phyloP scores from a whole-genome alignment of 2,113 vertebrate species.

The Tinamus guttatus region DNA sequence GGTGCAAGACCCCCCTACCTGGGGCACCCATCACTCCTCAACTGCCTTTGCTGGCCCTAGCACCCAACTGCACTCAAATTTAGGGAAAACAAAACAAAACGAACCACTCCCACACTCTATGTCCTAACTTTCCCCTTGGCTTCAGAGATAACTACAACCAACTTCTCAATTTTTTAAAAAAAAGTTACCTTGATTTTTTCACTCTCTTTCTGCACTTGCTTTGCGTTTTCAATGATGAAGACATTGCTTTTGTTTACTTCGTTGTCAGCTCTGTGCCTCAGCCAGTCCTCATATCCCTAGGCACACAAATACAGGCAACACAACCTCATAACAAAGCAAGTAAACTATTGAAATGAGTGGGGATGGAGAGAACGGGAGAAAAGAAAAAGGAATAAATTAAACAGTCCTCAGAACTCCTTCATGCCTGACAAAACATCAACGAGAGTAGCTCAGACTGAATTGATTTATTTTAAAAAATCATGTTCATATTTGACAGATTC shows the following conservation, averaged over 20 bases:
- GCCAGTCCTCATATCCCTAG: conserved; percentile 98
- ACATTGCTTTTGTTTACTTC: conserved; percentile 95
- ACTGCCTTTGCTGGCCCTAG: background rate
- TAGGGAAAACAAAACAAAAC: too few species aligned
- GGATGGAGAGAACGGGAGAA: background rate
- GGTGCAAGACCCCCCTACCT: rapidly evolving
- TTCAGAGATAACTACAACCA: rapidly evolving
- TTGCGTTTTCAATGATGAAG: conserved; percentile 87
- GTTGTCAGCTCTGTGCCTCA: conserved; percentile 95
- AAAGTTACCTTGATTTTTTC: conserved; percentile 93
- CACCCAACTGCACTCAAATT: too few species aligned
- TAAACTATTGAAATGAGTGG: background rate
- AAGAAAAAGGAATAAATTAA: background rate
- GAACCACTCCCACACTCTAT: background rate
- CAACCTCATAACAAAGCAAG: background rate
- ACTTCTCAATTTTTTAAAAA: background rate
- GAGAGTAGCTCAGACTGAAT: background rate
- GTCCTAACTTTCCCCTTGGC: background rate
- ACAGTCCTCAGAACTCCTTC: background rate
- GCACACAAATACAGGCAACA: conserved; percentile 33
- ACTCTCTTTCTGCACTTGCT: conserved; percentile 86
- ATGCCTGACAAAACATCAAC: conserved; percentile 7
- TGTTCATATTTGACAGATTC: conserved; percentile 60
- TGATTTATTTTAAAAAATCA: conserved; percentile 24
- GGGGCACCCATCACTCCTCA: too few species aligned